Percentiles rank a stretch among this genome's conserved stretches.
Conservation (phyloP, 2,797 vertebrate genomes). For the Sebastes minor region DNA sequence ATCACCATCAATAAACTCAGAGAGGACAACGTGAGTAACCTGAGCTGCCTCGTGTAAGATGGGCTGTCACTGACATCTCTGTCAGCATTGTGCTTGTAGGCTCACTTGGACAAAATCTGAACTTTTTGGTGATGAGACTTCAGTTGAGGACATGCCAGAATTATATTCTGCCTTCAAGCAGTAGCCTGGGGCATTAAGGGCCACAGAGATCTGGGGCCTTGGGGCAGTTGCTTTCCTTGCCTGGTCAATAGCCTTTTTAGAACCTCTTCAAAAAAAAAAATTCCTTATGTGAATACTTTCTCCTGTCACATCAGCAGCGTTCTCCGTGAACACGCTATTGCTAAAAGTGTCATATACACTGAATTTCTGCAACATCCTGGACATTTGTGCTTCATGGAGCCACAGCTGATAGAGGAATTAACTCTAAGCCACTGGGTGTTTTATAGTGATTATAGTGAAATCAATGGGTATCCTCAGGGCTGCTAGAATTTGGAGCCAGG, state of each 20-base stretch:
- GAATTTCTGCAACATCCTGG: slow-evolving; percentile 37
- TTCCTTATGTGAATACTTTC: neutral
- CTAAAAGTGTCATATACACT: slow-evolving; percentile 15
- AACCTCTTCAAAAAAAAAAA: neutral
- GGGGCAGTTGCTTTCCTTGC: neutral
- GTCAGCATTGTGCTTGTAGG: neutral
- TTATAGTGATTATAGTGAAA: slow-evolving; percentile 64
- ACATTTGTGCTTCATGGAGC: slow-evolving; percentile 51
- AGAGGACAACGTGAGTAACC: slow-evolving; percentile 93
- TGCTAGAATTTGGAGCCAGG: slow-evolving; percentile 21
- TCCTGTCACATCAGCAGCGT: slow-evolving; percentile 10
- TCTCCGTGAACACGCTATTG: slow-evolving; percentile 7
- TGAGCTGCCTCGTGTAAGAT: neutral
- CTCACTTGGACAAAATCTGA: neutral
- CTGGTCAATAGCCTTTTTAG: slow-evolving; percentile 2
- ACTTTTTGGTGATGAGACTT: neutral
- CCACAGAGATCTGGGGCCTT: neutral
- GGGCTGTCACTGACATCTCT: neutral
- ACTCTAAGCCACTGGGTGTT: slow-evolving; percentile 58
- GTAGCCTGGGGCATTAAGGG: neutral
- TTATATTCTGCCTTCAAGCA: slow-evolving; percentile 5
- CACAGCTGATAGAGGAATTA: slow-evolving; percentile 61
- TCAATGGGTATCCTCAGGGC: slow-evolving; percentile 55
- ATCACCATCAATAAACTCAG: slow-evolving; percentile 95
- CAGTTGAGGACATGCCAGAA: neutral